These are phyloP conservation scores for Amphipyra tragopoginis DNA, from an alignment of 2,888 invertebrate genomes.

Conservation along the genomic window DNA sequence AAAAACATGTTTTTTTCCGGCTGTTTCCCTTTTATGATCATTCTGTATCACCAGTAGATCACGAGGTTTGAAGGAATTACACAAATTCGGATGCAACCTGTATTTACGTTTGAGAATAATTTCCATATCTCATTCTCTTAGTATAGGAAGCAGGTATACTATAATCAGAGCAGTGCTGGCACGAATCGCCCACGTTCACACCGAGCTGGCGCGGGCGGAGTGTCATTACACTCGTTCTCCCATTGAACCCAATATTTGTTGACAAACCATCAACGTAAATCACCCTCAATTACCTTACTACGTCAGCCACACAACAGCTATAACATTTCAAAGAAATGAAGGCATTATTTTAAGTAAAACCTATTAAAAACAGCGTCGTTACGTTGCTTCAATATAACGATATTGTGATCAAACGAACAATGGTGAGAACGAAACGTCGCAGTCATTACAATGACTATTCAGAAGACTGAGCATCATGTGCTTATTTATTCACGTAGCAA, in stretches of 20 bases:
- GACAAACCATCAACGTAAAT: conserved; percentile 5
- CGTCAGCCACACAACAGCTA: conserved; percentile 3
- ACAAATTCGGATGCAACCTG: no score
- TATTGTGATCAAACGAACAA: conserved; percentile 1
- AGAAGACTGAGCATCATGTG: conserved; percentile 3
- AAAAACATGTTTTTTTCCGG: no score
- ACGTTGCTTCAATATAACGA: not conserved
- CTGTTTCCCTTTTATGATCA: no score
- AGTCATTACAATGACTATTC: conserved; percentile 7
- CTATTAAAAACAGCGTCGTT: not conserved
- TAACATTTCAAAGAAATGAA: conserved; percentile 4
- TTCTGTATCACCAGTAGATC: no score
- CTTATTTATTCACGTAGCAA: conserved; percentile 2
- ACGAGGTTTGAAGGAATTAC: no score
- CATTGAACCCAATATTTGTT: conserved; percentile 11
- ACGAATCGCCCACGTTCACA: not conserved
- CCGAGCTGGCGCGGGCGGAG: not conserved
- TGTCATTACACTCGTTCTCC: conserved; percentile 4
- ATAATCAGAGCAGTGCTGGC: not conserved
- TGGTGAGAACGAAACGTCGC: conserved; percentile 7
- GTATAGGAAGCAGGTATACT: not conserved
- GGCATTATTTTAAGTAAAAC: conserved; percentile 3
- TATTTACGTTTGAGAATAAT: not conserved
- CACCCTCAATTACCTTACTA: not conserved
- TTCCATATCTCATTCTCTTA: not conserved